Percentiles rank a stretch among this genome's conserved stretches.
Conservation (phyloP, 2,797 vertebrate genomes). For the Crenichthys baileyi region DNA sequence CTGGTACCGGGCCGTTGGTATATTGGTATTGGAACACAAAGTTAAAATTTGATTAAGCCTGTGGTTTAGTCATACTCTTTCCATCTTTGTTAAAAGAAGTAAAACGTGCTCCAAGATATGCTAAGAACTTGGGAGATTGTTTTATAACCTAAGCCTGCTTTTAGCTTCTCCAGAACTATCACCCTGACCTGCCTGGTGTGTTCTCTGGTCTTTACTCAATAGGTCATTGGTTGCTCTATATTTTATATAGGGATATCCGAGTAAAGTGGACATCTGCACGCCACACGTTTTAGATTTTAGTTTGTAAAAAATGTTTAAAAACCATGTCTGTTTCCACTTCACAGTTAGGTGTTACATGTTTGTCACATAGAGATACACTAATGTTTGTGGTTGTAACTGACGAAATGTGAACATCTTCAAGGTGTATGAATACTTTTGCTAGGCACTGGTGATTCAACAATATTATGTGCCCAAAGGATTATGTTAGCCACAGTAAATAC, state of each 20-base stretch:
- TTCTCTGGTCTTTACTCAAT: too few species aligned
- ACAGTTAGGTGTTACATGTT: not conserved
- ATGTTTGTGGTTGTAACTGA: too few species aligned
- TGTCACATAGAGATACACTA: not conserved
- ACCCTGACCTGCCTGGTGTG: too few species aligned
- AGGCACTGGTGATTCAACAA: not conserved
- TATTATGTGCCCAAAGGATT: not conserved
- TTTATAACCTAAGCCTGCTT: too few species aligned
- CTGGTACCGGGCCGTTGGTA: too few species aligned
- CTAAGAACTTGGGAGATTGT: too few species aligned
- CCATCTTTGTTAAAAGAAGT: not conserved
- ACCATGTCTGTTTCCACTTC: not conserved
- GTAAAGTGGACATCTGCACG: not conserved
- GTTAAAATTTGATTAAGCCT: not conserved
- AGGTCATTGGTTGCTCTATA: not conserved
- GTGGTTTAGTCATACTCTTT: not conserved
- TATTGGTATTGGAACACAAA: too few species aligned
- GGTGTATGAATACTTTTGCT: not conserved
- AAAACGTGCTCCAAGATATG: too few species aligned
- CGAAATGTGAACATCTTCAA: not conserved
- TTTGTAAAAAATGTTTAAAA: not conserved
- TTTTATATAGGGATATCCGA: not conserved
- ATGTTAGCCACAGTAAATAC: not conserved
- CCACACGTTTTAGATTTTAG: not conserved
- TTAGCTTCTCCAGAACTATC: too few species aligned